Evolutionary conservation across 2,113 vertebrate species (phyloP).

Genomic region (Phyllostomus hastatus): DNA sequence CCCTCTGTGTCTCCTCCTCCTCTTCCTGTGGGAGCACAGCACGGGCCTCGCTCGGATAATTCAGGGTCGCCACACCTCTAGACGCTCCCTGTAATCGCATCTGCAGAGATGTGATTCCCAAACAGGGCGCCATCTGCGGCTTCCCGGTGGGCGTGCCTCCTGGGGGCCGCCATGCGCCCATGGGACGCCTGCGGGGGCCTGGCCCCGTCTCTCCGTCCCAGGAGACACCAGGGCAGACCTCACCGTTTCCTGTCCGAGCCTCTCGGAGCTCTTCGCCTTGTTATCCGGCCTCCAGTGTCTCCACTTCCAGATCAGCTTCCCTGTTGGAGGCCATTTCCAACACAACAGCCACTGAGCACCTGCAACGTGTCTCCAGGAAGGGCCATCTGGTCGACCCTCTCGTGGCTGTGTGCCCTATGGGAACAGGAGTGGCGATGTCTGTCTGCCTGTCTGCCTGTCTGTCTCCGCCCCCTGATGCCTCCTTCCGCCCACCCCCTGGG

Average conservation of each 20-base stretch:
- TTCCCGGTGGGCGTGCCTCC: neutral
- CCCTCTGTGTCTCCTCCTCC: neutral
- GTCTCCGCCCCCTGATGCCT: neutral
- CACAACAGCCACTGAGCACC: fast-evolving
- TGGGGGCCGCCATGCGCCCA: neutral
- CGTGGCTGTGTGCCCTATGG: fast-evolving
- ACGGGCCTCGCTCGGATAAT: neutral
- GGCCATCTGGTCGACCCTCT: neutral
- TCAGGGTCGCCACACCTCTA: neutral
- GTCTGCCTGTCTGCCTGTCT: neutral
- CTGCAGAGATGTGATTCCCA: neutral
- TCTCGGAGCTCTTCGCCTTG: neutral
- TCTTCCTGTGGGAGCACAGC: neutral
- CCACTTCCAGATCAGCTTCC: neutral
- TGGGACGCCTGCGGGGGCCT: fast-evolving
- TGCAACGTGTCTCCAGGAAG: fast-evolving
- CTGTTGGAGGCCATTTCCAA: fast-evolving
- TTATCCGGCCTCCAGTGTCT: neutral
- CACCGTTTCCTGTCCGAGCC: neutral
- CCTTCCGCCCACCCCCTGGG: fast-evolving
- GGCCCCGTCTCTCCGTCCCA: neutral
- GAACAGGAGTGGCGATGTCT: neutral
- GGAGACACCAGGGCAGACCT: neutral
- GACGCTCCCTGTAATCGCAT: neutral
- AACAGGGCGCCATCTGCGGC: neutral